These are phyloP conservation scores for Podarcis cretensis DNA, from an alignment of 2,113 vertebrate genomes.

Conservation along the genomic window DNA sequence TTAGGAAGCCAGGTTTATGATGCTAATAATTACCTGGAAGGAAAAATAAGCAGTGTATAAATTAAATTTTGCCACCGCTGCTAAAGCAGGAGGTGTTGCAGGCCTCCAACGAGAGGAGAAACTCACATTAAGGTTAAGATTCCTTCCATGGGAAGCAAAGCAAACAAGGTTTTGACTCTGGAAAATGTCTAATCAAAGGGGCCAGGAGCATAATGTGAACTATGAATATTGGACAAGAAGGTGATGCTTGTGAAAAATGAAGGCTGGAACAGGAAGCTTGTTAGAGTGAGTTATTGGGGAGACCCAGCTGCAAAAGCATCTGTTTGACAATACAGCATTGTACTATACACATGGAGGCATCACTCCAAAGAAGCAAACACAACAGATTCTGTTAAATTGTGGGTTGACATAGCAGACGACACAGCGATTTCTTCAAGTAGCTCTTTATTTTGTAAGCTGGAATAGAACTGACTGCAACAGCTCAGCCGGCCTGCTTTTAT, in stretches of 20 bases:
- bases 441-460: no score
- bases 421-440: no score
- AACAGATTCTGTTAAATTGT: not conserved
- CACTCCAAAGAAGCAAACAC: not conserved
- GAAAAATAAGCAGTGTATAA: constrained; percentile 74
- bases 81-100: constrained; percentile 57
- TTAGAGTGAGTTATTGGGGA: accelerated
- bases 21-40: constrained; percentile 77
- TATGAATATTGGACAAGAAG: not conserved
- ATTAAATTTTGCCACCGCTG: constrained; percentile 69
- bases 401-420: no score
- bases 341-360: not conserved
- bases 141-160: constrained; percentile 14
- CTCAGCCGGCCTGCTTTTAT: no score
- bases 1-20: constrained; percentile 56
- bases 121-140: constrained; percentile 27
- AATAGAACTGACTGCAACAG: no score
- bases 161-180: accelerated
- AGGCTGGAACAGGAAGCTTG: not conserved
- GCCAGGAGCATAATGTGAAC: accelerated
- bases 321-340: not conserved
- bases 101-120: constrained; percentile 49
- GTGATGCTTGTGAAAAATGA: not conserved
- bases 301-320: not conserved
- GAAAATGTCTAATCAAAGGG: not conserved